phyloP scores from a whole-genome alignment of 2,888 invertebrate genomes.

The Cataglyphis altisquamis region DNA sequence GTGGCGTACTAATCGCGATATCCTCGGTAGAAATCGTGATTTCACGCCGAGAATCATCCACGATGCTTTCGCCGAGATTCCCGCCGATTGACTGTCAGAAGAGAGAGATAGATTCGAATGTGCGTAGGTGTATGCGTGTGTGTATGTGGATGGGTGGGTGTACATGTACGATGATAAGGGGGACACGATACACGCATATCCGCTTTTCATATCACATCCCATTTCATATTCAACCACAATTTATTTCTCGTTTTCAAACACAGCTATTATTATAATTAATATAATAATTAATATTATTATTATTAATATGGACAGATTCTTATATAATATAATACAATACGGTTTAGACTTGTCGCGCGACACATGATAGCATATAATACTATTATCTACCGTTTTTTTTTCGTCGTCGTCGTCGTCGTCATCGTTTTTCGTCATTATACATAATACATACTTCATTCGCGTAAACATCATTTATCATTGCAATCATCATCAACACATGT shows the following conservation, averaged over 20 bases:
- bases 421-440: conserved; percentile 79
- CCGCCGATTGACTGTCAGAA: conserved; percentile 23
- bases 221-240: conserved; percentile 86
- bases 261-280: conserved; percentile 87
- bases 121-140: not conserved
- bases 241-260: conserved; percentile 87
- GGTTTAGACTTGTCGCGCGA: conserved; percentile 84
- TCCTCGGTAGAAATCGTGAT: conserved; percentile 47
- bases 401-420: conserved; percentile 79
- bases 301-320: conserved; percentile 86
- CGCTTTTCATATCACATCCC: conserved; percentile 15
- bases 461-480: conserved; percentile 77
- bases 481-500: conserved; percentile 63
- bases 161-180: conserved; percentile 13
- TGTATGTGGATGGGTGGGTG: not conserved
- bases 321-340: conserved; percentile 86
- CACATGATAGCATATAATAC: conserved; percentile 85
- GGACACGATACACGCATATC: not conserved
- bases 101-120: conserved; percentile 8
- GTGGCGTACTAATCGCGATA: conserved; percentile 74
- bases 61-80: not conserved
- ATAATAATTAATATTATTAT: conserved; percentile 84
- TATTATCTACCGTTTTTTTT: conserved; percentile 80
- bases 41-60: conserved; percentile 36
- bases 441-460: conserved; percentile 80